Conservation (phyloP, 2,797 vertebrate species). For the Acropternis orthonyx region DNA sequence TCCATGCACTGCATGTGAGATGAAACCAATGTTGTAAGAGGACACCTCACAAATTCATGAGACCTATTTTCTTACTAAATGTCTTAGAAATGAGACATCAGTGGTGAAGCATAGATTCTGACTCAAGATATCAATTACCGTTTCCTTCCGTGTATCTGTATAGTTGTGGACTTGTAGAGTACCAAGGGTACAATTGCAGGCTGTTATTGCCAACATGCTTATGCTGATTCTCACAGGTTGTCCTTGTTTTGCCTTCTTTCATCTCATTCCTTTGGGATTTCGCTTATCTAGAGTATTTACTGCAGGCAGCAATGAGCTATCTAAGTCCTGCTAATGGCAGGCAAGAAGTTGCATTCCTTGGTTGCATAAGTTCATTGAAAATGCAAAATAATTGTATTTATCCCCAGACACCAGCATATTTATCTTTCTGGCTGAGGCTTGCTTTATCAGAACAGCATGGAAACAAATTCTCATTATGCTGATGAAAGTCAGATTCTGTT, state of each 20-base stretch:
- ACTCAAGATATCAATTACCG: not conserved
- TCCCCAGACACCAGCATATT: slow-evolving; percentile 9
- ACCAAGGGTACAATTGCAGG: not conserved
- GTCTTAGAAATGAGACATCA: not conserved
- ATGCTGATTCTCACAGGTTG: not conserved
- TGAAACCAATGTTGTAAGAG: not conserved
- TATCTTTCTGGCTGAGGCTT: not conserved
- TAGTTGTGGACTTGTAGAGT: not conserved
- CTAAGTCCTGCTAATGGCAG: not conserved
- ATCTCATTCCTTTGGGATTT: not conserved
- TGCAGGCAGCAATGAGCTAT: not conserved
- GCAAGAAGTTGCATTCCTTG: not conserved
- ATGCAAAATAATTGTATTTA: slow-evolving; percentile 45
- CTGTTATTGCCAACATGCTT: not conserved
- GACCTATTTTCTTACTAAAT: not conserved
- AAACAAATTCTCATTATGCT: slow-evolving; percentile 39
- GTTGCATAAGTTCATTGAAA: not conserved
- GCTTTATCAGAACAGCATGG: slow-evolving; percentile 23
- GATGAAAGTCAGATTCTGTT: slow-evolving; percentile 52
- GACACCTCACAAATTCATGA: not conserved
- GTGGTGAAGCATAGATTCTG: not conserved
- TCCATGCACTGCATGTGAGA: too few species aligned
- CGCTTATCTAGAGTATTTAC: not conserved
- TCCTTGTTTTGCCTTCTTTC: not conserved
- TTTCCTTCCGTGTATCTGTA: not conserved